phyloP scores from a whole-genome alignment of 2,113 vertebrate species.

The Rhipidura dahli region DNA sequence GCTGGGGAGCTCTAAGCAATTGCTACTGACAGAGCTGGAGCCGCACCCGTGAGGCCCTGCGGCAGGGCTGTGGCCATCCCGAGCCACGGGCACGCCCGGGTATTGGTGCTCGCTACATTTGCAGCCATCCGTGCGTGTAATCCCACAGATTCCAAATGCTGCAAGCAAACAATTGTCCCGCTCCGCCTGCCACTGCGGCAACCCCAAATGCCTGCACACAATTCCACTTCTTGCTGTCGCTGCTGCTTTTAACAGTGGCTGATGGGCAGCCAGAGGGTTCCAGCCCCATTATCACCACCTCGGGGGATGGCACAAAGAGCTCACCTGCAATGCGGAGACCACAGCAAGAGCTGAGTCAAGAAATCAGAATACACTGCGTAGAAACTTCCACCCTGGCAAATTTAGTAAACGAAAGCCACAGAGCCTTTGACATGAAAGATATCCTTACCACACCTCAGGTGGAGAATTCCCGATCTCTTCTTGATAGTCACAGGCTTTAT shows the following conservation, averaged over 20 bases:
- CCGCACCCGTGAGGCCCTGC: background rate
- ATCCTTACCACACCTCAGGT: background rate
- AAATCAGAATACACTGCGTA: background rate
- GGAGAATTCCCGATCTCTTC: background rate
- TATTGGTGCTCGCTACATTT: background rate
- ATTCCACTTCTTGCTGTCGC: background rate
- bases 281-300: accelerated
- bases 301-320: background rate
- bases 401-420: background rate
- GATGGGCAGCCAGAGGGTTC: background rate
- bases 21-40: background rate
- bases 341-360: background rate
- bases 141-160: background rate
- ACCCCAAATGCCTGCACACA: background rate
- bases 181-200: background rate
- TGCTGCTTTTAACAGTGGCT: background rate
- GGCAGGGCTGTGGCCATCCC: background rate
- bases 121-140: background rate
- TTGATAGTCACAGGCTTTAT: background rate
- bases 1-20: background rate
- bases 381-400: background rate
- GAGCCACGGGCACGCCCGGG: accelerated
- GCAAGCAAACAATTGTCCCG: background rate
- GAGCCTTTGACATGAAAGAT: background rate
- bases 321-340: accelerated